phyloP scores from a whole-genome alignment of 1,140 invertebrate species.

The Neocloeon triangulifer region DNA sequence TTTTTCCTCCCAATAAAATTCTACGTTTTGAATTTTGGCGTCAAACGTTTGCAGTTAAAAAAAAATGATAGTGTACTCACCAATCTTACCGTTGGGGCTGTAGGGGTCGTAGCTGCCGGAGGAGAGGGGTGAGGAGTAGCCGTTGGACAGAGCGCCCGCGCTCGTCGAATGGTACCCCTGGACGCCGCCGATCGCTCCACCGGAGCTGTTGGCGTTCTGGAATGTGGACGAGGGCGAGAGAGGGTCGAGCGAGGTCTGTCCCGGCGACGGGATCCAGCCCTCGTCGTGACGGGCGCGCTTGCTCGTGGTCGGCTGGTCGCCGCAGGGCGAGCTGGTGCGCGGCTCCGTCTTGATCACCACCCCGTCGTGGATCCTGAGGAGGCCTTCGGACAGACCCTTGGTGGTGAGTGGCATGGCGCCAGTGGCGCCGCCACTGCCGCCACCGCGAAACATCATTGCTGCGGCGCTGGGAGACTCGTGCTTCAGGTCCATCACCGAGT shows the following conservation, averaged over 20 bases:
- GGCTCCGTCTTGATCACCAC: constrained; percentile 14
- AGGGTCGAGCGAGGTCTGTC: constrained; percentile 23
- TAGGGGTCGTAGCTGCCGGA: constrained; percentile 66
- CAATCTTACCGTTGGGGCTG: constrained; percentile 65
- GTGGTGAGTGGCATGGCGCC: constrained; percentile 17
- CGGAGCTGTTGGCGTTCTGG: constrained; percentile 9
- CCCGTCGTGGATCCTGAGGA: not conserved
- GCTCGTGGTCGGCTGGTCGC: constrained; percentile 9
- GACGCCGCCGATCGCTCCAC: not conserved
- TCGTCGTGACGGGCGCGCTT: constrained; percentile 21
- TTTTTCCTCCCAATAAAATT: too few relatives aligned
- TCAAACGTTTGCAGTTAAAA: too few relatives aligned
- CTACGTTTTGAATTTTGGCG: too few relatives aligned
- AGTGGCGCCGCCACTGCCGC: constrained; percentile 24
- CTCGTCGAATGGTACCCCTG: constrained; percentile 24
- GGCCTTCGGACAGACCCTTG: constrained; percentile 35
- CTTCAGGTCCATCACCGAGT: too few relatives aligned
- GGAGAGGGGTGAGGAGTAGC: constrained; percentile 60
- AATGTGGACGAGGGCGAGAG: constrained; percentile 31
- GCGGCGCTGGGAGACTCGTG: too few relatives aligned
- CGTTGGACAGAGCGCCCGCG: constrained; percentile 32
- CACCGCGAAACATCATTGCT: too few relatives aligned
- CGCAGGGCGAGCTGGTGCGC: constrained; percentile 9
- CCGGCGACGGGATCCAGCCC: constrained; percentile 17
- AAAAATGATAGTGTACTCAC: constrained; percentile 30